Evolutionary conservation across 1,140 invertebrate species (phyloP).

Genomic region (Drosophila gunungcola): DNA sequence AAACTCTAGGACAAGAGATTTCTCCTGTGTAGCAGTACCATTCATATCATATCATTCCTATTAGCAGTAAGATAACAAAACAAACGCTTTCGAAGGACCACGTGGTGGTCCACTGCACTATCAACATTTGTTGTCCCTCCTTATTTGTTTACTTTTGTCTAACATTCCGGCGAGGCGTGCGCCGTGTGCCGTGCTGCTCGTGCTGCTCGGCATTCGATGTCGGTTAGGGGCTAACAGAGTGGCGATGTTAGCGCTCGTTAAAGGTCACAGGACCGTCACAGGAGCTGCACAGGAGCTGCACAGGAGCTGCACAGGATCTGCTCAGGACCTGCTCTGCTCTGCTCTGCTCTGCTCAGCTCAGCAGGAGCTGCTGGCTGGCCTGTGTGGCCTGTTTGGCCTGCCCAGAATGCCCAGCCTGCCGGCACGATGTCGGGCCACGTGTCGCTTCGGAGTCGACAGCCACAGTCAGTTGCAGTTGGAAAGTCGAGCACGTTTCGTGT

Average conservation of each 20-base stretch:
- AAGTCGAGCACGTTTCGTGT: slow-evolving; percentile 36
- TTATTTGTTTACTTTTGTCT: slow-evolving; percentile 66
- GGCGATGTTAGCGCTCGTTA: slow-evolving; percentile 35
- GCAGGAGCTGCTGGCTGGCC: too few relatives aligned
- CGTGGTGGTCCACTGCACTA: neutral
- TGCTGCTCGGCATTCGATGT: too few relatives aligned
- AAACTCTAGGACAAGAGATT: too few relatives aligned
- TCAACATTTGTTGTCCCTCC: neutral
- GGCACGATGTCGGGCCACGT: slow-evolving; percentile 15
- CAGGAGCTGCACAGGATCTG: too few relatives aligned
- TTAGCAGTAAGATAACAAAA: neutral
- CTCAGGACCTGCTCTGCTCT: too few relatives aligned
- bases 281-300: too few relatives aligned
- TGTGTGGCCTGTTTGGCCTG: too few relatives aligned
- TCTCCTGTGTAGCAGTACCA: too few relatives aligned
- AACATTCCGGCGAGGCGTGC: slow-evolving; percentile 61
- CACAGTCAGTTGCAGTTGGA: slow-evolving; percentile 31
- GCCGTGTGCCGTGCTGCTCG: slow-evolving; percentile 8
- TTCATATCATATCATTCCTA: too few relatives aligned
- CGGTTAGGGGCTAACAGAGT: too few relatives aligned
- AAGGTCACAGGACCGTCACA: slow-evolving; percentile 12
- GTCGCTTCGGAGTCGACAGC: slow-evolving; percentile 6
- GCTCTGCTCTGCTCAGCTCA: too few relatives aligned
- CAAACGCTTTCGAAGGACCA: neutral
- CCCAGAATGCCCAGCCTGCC: too few relatives aligned